phyloP scores from a whole-genome alignment of 2,113 vertebrate genomes.

The Poeciliopsis turrubarensis region DNA sequence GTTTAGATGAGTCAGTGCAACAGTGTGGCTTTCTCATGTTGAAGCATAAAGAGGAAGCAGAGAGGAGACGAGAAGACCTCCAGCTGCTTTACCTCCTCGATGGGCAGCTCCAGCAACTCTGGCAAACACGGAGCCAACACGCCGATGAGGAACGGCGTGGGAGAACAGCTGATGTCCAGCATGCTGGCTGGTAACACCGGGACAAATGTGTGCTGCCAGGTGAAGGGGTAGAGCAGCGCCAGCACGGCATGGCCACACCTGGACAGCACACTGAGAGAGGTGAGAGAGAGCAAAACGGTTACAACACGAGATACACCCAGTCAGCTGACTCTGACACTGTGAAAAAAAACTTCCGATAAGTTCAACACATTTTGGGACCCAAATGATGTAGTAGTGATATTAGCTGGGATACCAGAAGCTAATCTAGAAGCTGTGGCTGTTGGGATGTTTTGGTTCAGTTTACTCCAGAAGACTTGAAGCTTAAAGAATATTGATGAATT shows the following conservation, averaged over 20 bases:
- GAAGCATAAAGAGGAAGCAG: not conserved
- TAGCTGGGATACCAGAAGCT: too few relatives aligned
- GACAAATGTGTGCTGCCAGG: constrained; percentile 98
- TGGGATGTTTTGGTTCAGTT: not conserved
- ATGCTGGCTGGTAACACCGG: constrained; percentile 93
- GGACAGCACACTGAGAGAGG: constrained; percentile 86
- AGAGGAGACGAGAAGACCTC: not conserved
- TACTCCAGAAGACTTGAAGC: not conserved
- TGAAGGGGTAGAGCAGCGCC: constrained; percentile 94
- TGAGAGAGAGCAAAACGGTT: not conserved
- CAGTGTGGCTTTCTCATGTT: not conserved
- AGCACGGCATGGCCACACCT: constrained; percentile 92
- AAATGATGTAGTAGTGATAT: too few relatives aligned
- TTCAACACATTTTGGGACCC: not conserved
- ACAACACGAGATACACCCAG: not conserved
- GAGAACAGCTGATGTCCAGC: constrained; percentile 97
- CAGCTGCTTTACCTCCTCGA: constrained; percentile 85
- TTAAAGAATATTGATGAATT: not conserved
- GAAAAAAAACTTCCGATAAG: not conserved
- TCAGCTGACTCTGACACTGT: not conserved
- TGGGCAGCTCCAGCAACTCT: constrained; percentile 90
- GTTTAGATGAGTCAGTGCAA: not conserved
- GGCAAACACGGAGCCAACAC: constrained; percentile 90
- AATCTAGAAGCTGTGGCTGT: not conserved
- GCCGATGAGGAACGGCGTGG: constrained; percentile 95